Conservation (phyloP, 1,140 invertebrate species). For the Tetraneura akinire region DNA sequence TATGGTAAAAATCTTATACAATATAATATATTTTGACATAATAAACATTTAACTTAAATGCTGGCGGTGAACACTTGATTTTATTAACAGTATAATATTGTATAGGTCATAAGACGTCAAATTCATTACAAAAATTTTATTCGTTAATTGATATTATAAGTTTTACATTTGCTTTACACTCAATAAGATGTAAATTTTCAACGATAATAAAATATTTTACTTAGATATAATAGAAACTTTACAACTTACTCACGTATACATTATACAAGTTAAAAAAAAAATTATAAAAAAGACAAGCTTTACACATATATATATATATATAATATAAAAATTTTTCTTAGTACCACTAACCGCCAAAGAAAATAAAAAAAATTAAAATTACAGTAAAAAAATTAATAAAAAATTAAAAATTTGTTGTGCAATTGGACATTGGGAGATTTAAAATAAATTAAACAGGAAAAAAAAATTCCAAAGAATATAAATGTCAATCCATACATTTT, state of each 20-base stretch:
- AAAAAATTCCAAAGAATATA: background rate
- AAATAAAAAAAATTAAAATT: background rate
- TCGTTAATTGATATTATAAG: conserved; percentile 25
- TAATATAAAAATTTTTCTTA: conserved; percentile 18
- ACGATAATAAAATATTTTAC: conserved; percentile 36
- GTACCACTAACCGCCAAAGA: conserved; percentile 1
- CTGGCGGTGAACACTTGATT: conserved; percentile 14
- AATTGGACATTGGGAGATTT: background rate
- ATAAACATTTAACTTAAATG: conserved; percentile 35
- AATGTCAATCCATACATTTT: background rate
- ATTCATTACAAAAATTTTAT: conserved; percentile 19
- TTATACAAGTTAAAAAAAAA: conserved; percentile 29
- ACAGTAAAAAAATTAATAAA: background rate
- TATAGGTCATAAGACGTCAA: background rate
- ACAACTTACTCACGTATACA: conserved; percentile 40
- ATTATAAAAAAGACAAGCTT: conserved; percentile 31
- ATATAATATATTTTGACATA: conserved; percentile 6
- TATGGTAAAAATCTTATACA: conserved; percentile 2
- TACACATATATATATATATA: conserved; percentile 24
- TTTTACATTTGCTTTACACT: conserved; percentile 16
- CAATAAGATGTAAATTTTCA: conserved; percentile 20
- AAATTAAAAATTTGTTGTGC: background rate
- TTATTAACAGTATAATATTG: conserved; percentile 3
- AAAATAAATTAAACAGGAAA: background rate
- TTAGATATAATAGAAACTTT: conserved; percentile 47